Evolutionary conservation across 2,888 invertebrate genomes (phyloP).

Genomic region (Lepidocyrtoides sp.): DNA sequence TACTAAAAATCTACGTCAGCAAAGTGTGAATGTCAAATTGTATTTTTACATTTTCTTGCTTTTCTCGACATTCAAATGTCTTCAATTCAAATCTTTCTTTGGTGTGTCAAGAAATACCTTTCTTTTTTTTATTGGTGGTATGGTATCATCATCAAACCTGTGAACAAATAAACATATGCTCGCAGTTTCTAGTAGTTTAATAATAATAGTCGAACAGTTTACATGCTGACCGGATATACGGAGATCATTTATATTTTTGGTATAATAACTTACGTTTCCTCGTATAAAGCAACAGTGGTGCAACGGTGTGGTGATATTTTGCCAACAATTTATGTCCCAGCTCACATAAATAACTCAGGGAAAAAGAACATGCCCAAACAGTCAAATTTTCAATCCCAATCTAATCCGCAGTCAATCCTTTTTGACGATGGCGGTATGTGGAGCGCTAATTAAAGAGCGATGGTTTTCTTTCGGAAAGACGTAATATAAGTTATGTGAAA

Average conservation of each 20-base stretch:
- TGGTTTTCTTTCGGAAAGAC: conserved; percentile 59
- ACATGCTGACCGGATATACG: conserved; percentile 62
- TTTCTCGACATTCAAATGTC: too few species aligned
- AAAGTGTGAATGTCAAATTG: conserved; percentile 1
- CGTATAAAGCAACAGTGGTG: background rate
- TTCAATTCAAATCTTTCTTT: background rate
- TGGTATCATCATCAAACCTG: too few species aligned
- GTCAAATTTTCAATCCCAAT: conserved; percentile 80
- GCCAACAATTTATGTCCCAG: conserved; percentile 84
- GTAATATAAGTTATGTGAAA: conserved; percentile 52
- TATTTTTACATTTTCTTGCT: background rate
- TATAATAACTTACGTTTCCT: background rate
- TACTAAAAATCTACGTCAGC: background rate
- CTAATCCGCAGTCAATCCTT: conserved; percentile 79
- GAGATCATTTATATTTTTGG: background rate
- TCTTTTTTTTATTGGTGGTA: background rate
- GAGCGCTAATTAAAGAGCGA: conserved; percentile 79
- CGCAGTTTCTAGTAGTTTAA: too few species aligned
- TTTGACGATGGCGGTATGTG: conserved; percentile 77
- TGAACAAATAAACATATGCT: too few species aligned
- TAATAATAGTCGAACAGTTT: too few species aligned
- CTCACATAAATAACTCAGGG: conserved; percentile 84
- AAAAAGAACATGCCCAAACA: conserved; percentile 79
- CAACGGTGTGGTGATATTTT: conserved; percentile 80
- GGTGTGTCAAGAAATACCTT: background rate